Conservation (phyloP, 2,113 vertebrate species). For the Dromiciops gliroides region DNA sequence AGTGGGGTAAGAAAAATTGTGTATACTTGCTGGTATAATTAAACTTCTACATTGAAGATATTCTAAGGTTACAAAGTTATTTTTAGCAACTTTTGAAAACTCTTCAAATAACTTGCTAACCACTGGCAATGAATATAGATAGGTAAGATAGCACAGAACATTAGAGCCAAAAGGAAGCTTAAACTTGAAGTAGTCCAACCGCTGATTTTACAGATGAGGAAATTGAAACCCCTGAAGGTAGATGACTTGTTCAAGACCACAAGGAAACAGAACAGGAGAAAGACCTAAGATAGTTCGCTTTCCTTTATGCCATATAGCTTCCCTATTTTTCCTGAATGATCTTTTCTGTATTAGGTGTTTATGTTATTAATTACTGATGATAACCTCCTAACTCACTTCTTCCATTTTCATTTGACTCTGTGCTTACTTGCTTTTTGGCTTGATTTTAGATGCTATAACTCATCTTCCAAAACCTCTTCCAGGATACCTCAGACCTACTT, state of each 20-base stretch:
- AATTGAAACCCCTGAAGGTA: background rate
- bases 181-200: background rate
- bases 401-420: conserved; percentile 5
- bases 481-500: background rate
- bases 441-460: conserved; percentile 30
- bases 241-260: background rate
- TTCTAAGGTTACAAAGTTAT: background rate
- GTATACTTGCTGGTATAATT: background rate
- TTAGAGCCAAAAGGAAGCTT: background rate
- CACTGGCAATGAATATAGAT: background rate
- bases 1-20: background rate
- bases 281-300: background rate
- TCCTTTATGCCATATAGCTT: background rate
- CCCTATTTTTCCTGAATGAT: background rate
- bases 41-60: background rate
- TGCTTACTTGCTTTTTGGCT: conserved; percentile 29
- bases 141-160: background rate
- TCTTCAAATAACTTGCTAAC: background rate
- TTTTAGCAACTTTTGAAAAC: conserved; percentile 11
- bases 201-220: background rate
- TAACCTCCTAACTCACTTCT: background rate
- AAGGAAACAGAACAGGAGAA: background rate
- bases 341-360: conserved; percentile 25
- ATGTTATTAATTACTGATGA: conserved; percentile 18
- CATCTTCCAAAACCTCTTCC: conserved; percentile 28